These are phyloP conservation scores for Oscarella lobularis DNA, from an alignment of 37 sponge, comb jelly and placozoan genomes.

Conservation along the genomic window DNA sequence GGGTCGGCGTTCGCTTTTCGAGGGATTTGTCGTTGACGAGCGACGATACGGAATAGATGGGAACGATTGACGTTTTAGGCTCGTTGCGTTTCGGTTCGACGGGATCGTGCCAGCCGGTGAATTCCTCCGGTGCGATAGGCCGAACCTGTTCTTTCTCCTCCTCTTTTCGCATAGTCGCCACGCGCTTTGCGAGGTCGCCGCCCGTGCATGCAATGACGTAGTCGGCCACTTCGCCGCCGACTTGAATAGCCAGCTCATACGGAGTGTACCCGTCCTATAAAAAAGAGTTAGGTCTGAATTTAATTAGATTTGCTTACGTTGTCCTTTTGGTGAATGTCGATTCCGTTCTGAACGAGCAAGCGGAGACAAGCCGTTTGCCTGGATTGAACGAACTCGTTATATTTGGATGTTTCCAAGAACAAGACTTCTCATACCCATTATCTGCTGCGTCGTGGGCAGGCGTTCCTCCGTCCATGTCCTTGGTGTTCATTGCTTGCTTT, in stretches of 20 bases:
- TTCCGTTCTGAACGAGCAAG: neutral
- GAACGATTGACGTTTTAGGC: neutral
- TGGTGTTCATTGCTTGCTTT: neutral
- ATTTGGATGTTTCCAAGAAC: too few relatives aligned
- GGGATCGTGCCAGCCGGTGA: neutral
- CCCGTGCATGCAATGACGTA: neutral
- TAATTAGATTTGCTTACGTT: neutral
- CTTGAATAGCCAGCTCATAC: neutral
- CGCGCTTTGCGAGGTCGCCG: neutral
- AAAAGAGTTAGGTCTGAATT: neutral
- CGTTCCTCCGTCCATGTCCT: slow-evolving; percentile 4
- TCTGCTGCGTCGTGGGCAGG: slow-evolving; percentile 11
- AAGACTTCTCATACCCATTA: slow-evolving; percentile 5
- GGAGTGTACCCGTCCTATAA: neutral
- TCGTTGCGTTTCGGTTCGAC: neutral
- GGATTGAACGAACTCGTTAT: neutral
- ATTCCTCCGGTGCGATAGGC: neutral
- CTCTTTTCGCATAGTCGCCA: too few relatives aligned
- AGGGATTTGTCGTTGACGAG: neutral
- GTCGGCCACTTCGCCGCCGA: neutral
- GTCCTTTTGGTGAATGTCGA: neutral
- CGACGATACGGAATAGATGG: neutral
- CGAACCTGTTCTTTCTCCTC: neutral
- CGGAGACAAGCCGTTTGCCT: neutral
- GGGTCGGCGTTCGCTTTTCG: neutral